Conservation (phyloP, 2,888 invertebrate genomes). For the Oxystoma pomonae region DNA sequence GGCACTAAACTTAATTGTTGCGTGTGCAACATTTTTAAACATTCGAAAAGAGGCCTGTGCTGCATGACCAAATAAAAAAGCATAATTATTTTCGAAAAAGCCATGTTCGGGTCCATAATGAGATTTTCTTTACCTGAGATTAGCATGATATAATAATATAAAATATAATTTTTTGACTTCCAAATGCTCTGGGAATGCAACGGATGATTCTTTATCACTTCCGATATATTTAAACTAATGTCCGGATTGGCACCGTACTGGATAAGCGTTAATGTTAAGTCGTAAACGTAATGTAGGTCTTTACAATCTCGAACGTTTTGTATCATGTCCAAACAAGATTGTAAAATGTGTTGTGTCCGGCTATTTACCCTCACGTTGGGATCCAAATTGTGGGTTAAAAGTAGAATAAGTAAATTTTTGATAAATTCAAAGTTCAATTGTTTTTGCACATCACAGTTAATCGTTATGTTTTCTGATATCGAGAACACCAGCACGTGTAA, state of each 20-base stretch:
- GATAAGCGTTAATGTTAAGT: conserved; percentile 64
- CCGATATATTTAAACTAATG: conserved; percentile 53
- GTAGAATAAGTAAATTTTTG: conserved; percentile 60
- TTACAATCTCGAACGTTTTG: conserved; percentile 61
- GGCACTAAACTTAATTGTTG: conserved; percentile 61
- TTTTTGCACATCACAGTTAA: conserved; percentile 64
- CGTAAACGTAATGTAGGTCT: conserved; percentile 67
- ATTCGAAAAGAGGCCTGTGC: conserved; percentile 63
- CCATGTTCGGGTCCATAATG: conserved; percentile 57
- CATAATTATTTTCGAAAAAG: conserved; percentile 62
- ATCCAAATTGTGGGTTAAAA: conserved; percentile 65
- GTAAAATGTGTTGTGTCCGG: conserved; percentile 65
- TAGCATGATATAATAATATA: conserved; percentile 68
- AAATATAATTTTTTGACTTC: conserved; percentile 58
- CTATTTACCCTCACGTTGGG: conserved; percentile 57
- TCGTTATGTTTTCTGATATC: conserved; percentile 65
- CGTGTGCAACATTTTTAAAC: conserved; percentile 63
- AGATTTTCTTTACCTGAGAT: conserved; percentile 64
- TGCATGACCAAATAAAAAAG: conserved; percentile 64
- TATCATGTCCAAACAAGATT: conserved; percentile 67
- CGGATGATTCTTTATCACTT: conserved; percentile 45
- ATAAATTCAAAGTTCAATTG: conserved; percentile 66
- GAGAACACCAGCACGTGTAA: conserved; percentile 67
- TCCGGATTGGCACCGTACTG: conserved; percentile 74
- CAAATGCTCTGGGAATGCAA: conserved; percentile 48